Base-by-base conservation (phyloP, 2,797 vertebrate genomes). In the Helicolenus hilgendorfi region DNA sequence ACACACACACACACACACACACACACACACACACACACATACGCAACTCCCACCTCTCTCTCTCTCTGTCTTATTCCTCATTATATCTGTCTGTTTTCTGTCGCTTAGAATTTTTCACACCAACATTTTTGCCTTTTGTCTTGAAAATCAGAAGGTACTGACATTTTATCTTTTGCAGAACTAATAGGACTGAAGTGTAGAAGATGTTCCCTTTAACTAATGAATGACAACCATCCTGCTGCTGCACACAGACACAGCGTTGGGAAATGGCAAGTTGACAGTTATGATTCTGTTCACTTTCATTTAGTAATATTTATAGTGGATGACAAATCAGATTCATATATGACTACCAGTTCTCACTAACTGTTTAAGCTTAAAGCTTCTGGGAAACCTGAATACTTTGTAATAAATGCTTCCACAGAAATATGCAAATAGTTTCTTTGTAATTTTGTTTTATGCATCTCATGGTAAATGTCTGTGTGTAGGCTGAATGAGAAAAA, bases 291-390 rank as follows among this genome's bases (percentile, higher is more conserved):
- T 84, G 60, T 79, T 92, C 41, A 83, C 86, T 93, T 88, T 92
- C 85, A 88, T 85, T 74, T 84, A 88, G 82, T 94, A 83, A 91
- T 89, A 88, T 86, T 76, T 83, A 88, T 72, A 85, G 69, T 85
- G 65, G 75, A 82, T 95, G 91, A 95, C 81, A 90, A 90, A 91
- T 93, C 58, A 83, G 35, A 90, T 85, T 85, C 77, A 69, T 69
- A 27, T 75, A 88, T 89, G 91, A 92, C 84, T 94, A 67, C 35
- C 9, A 31, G 18, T 90, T 93, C 74, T 91, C 15, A 71, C 73
- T 55, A 89, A 84, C 27, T 49, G 70, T 45, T 72, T 49, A 75
- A 74, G 35, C 67, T 15, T 27, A 83, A 84, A 59, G 69, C 67
- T 84, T 94, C 84, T 89, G 77, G 78, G 86, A 91, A 93, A 86